Evolutionary conservation across 37 sponge, comb jelly and placozoan genomes (phyloP).

Genomic region (Spongilla lacustris): DNA sequence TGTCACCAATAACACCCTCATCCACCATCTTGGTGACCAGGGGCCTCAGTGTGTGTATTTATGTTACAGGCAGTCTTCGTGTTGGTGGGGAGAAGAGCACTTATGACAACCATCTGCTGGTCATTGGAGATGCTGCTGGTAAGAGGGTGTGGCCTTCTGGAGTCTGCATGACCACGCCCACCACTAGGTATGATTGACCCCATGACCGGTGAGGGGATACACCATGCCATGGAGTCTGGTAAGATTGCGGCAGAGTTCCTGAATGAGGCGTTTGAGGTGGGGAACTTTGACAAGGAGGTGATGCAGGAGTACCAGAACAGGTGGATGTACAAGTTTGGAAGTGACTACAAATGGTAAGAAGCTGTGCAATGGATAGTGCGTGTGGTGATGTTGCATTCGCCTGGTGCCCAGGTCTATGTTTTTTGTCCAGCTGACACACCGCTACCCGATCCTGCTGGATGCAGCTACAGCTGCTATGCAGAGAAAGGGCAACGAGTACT

Average conservation of each 20-base stretch:
- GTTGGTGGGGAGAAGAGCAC: constrained; percentile 58
- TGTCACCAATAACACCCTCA: no score
- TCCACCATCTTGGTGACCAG: no score
- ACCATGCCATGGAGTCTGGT: constrained; percentile 62
- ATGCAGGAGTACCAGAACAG: constrained; percentile 74
- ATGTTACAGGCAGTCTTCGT: constrained; percentile 12
- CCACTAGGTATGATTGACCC: constrained; percentile 54
- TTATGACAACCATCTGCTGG: constrained; percentile 59
- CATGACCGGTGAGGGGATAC: constrained; percentile 78
- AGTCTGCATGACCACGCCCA: background rate
- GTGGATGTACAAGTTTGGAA: constrained; percentile 62
- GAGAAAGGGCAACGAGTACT: constrained; percentile 51
- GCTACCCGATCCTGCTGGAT: constrained; percentile 31
- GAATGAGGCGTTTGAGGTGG: constrained; percentile 56
- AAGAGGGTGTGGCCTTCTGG: background rate
- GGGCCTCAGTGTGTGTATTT: background rate
- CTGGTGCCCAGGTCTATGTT: background rate
- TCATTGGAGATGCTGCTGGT: constrained; percentile 78
- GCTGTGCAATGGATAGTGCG: background rate
- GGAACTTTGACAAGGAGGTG: constrained; percentile 62
- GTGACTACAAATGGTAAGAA: constrained; percentile 67
- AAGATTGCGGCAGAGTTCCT: constrained; percentile 54
- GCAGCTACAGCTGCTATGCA: constrained; percentile 26
- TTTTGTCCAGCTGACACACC: background rate
- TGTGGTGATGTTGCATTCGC: background rate